phyloP scores from a whole-genome alignment of 1,140 invertebrate genomes.

The Pomacea maculata region DNA sequence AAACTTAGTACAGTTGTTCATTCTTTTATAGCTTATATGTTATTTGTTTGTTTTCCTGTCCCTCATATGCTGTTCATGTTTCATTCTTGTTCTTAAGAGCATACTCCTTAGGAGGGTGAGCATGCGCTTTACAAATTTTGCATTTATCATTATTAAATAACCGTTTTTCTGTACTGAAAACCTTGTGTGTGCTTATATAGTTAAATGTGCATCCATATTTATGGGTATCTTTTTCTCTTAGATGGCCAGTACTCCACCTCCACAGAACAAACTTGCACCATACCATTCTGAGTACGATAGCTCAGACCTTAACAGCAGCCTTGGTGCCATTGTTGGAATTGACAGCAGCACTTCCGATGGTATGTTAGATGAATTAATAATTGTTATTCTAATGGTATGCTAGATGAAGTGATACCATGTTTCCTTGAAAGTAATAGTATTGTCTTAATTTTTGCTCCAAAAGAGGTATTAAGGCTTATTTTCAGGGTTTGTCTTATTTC shows the following conservation, averaged over 20 bases:
- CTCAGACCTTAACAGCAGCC: slow-evolving; percentile 18
- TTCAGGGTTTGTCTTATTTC: too few species aligned
- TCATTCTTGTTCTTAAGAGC: too few species aligned
- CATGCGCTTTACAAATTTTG: too few species aligned
- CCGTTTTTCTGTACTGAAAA: background rate
- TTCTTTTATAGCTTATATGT: too few species aligned
- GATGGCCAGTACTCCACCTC: slow-evolving; percentile 38
- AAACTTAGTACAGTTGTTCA: too few species aligned
- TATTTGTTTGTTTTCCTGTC: too few species aligned
- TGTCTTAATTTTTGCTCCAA: background rate
- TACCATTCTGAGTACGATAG: slow-evolving; percentile 4
- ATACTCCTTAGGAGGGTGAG: too few species aligned
- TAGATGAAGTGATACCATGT: background rate
- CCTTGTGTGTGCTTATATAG: background rate
- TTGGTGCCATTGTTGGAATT: slow-evolving; percentile 2
- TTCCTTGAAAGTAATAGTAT: background rate
- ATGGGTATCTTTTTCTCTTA: slow-evolving; percentile 36
- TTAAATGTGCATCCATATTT: slow-evolving; percentile 32
- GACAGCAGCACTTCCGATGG: slow-evolving; percentile 57
- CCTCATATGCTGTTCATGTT: too few species aligned
- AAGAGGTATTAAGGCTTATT: too few species aligned
- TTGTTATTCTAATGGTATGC: background rate
- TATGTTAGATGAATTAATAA: slow-evolving; percentile 22
- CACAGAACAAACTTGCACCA: slow-evolving; percentile 32
- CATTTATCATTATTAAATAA: background rate